These are phyloP conservation scores for Drosophila niveifrons DNA, from an alignment of 2,888 invertebrate genomes.

Conservation along the genomic window DNA sequence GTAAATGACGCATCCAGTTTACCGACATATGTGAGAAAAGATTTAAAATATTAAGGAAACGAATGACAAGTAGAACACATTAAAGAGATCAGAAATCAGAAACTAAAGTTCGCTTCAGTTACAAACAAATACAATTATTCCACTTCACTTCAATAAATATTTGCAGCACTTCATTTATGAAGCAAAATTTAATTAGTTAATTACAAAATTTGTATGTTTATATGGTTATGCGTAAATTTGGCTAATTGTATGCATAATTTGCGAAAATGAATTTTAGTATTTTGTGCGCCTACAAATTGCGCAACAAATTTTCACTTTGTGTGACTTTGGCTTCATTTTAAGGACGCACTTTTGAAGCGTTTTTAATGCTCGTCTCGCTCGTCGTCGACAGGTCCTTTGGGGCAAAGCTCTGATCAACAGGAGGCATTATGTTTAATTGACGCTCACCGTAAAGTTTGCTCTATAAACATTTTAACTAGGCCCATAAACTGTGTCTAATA, in stretches of 20 bases:
- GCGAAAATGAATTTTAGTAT: constrained; percentile 8
- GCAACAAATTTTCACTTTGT: constrained; percentile 33
- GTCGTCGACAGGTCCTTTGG: constrained; percentile 5
- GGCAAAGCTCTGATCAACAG: constrained; percentile 43
- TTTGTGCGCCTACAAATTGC: constrained; percentile 15
- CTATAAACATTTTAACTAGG: constrained; percentile 74
- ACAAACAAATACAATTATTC: too few relatives aligned
- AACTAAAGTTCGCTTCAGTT: too few relatives aligned
- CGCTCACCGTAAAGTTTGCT: constrained; percentile 64
- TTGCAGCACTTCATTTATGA: neutral
- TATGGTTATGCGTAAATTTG: neutral
- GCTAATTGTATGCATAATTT: constrained; percentile 16
- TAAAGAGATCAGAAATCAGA: too few relatives aligned
- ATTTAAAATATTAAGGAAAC: too few relatives aligned
- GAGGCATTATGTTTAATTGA: constrained; percentile 66
- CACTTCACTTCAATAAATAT: neutral
- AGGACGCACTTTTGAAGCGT: constrained; percentile 2
- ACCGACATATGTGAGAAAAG: too few relatives aligned
- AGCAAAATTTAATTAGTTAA: neutral
- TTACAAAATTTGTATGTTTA: neutral
- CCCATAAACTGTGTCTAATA: constrained; percentile 69
- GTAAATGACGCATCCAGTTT: too few relatives aligned
- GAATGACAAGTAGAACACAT: too few relatives aligned
- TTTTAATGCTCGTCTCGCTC: constrained; percentile 19
- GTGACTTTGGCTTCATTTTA: neutral